Evolutionary conservation across 2,888 invertebrate species (phyloP).

Genomic region (Nephrotoma flavescens): DNA sequence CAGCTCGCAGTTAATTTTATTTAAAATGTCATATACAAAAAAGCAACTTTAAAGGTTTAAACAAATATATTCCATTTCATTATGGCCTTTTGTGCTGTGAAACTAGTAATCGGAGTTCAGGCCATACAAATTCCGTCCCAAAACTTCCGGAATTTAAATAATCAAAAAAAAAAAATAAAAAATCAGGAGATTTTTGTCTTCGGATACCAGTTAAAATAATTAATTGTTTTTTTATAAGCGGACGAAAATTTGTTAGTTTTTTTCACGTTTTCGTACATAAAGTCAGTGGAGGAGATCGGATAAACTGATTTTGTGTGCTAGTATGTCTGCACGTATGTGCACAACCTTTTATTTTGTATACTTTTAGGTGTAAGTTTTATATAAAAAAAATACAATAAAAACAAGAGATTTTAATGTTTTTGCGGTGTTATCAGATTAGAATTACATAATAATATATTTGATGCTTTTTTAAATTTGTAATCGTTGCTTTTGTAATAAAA

Average conservation of each 20-base stretch:
- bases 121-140: no score
- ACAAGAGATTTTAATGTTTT: not conserved
- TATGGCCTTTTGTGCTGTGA: not conserved
- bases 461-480: not conserved
- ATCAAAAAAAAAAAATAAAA: not conserved
- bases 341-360: not conserved
- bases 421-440: not conserved
- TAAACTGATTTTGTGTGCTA: not conserved
- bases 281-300: not conserved
- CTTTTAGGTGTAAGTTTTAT: not conserved
- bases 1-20: no score
- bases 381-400: not conserved
- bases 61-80: no score
- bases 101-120: not conserved
- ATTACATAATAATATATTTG: not conserved
- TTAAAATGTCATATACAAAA: no score
- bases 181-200: not conserved
- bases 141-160: not conserved
- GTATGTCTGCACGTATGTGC: not conserved
- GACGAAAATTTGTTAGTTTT: not conserved
- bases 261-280: not conserved
- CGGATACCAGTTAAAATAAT: not conserved
- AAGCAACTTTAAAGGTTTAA: not conserved
- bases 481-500: not conserved
- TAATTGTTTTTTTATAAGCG: slow-evolving; percentile 3